Evolutionary conservation across 1,140 invertebrate species (phyloP), one percentile per base, ranked within the genome.

Genomic region (Parasteatoda tepidariorum): DNA sequence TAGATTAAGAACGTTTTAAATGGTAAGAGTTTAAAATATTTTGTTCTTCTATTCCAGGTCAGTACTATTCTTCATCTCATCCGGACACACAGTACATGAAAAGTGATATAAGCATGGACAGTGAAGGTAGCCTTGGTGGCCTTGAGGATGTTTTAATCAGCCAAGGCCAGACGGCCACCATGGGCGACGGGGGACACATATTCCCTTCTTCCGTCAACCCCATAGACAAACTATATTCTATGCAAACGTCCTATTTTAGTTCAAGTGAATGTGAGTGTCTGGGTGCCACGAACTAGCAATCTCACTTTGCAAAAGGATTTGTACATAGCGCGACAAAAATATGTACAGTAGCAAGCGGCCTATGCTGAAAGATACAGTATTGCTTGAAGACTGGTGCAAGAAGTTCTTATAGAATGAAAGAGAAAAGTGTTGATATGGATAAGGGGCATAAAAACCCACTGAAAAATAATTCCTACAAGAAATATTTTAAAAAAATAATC

Each of bases 181-280:
- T 75, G 62, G 61, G 54, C 13, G 78, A 96, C 88, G 96, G 95
- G 2, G 94, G 94, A 2, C 95, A 96, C 86, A 96, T 95, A 86
- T 96, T 95, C 88, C 96, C 95, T 89, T 95, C 95, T 92, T 94
- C 87, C 90, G 87, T 93, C 87, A 98, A 98, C 89, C 97, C 97
- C 41, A 98, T 99, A 85, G 97, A 99, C 89, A 98, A 98, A 90
- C 92, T 98, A 62, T 99, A 98, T 90, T 94, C 97, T 86, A 99
- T 99, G 97, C 96, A 97, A 89, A 96, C 94, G 89, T 97, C 95
- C 41, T 98, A 98, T 89, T 98, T 98, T 88, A 88, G 85, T 71
- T 86, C 86, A 41, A 84, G 34, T 34, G 85, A 86, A 15, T 85
- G 85, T 38, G 84, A 85, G 54, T 86, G 85, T 57, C 71, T 85